phyloP scores from a whole-genome alignment of 2,888 invertebrate genomes.

The Cyclophora albipunctata region DNA sequence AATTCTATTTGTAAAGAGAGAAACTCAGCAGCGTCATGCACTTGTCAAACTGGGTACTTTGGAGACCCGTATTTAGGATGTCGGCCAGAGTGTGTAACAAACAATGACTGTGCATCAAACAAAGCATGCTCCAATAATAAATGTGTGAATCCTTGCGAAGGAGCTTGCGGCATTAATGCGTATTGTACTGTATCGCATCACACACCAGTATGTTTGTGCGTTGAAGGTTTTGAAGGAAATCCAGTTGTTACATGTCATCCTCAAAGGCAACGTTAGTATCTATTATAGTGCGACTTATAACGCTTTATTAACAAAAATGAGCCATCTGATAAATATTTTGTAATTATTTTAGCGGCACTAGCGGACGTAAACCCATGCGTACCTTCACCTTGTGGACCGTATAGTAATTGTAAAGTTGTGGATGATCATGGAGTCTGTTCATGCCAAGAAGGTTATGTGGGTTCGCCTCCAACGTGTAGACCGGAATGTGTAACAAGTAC shows the following conservation, averaged over 20 bases:
- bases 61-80: slow-evolving; percentile 92
- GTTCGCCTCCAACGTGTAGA: slow-evolving; percentile 84
- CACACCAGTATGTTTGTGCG: slow-evolving; percentile 86
- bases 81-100: slow-evolving; percentile 88
- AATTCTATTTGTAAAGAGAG: slow-evolving; percentile 89
- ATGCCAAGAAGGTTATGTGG: slow-evolving; percentile 83
- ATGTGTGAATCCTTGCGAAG: slow-evolving; percentile 88
- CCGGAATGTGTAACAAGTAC: slow-evolving; percentile 86
- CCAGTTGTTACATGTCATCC: slow-evolving; percentile 77
- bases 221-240: slow-evolving; percentile 86
- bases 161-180: slow-evolving; percentile 87
- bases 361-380: slow-evolving; percentile 78
- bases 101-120: slow-evolving; percentile 84
- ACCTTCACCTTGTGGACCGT: slow-evolving; percentile 86
- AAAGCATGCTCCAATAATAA: slow-evolving; percentile 90
- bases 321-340: no score
- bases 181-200: slow-evolving; percentile 88
- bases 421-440: slow-evolving; percentile 86
- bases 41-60: slow-evolving; percentile 86
- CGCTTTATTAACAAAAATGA: neutral
- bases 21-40: slow-evolving; percentile 88
- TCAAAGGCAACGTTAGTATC: slow-evolving; percentile 58
- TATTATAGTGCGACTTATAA: neutral
- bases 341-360: slow-evolving; percentile 47
- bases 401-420: slow-evolving; percentile 82